A percentile compares a stretch with the other conserved stretches of the same genome.
These are phyloP conservation scores for Sipha flava DNA, from an alignment of 1,140 invertebrate genomes.

Conservation along the genomic window DNA sequence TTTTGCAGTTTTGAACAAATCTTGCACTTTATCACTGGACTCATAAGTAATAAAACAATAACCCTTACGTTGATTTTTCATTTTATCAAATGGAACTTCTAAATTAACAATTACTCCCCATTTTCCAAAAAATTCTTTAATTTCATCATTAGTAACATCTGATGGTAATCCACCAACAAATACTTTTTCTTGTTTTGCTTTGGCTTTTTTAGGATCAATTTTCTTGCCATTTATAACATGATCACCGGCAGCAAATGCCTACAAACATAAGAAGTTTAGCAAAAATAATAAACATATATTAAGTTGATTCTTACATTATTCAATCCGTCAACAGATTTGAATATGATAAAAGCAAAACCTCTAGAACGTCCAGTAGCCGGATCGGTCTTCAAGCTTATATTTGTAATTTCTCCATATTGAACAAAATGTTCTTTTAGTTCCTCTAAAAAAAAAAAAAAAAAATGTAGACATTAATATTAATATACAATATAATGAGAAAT, in stretches of 20 bases:
- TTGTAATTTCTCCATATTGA: constrained; percentile 81
- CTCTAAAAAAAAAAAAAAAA: constrained; percentile 57
- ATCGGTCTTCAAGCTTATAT: constrained; percentile 89
- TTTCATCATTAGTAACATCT: constrained; percentile 85
- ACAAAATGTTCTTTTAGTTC: constrained; percentile 85
- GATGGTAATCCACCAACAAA: constrained; percentile 87
- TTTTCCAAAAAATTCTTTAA: constrained; percentile 79
- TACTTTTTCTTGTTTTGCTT: constrained; percentile 88
- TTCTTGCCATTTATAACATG: constrained; percentile 89
- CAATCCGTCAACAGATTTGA: constrained; percentile 74
- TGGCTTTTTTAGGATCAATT: constrained; percentile 90
- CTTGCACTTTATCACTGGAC: constrained; percentile 82
- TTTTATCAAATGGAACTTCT: constrained; percentile 93
- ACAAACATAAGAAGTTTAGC: constrained; percentile 36
- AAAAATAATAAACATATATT: constrained; percentile 15
- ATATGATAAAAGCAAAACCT: constrained; percentile 92
- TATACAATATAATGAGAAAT: background rate
- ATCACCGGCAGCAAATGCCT: constrained; percentile 68
- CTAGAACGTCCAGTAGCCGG: constrained; percentile 78
- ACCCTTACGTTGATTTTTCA: constrained; percentile 88
- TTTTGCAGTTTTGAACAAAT: constrained; percentile 79
- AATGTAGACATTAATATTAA: constrained; percentile 5
- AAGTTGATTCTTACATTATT: constrained; percentile 61
- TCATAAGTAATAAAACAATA: constrained; percentile 94
- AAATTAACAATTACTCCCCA: constrained; percentile 87